Evolutionary conservation across 2,888 invertebrate genomes (phyloP).

Genomic region (Ochlodes sylvanus): DNA sequence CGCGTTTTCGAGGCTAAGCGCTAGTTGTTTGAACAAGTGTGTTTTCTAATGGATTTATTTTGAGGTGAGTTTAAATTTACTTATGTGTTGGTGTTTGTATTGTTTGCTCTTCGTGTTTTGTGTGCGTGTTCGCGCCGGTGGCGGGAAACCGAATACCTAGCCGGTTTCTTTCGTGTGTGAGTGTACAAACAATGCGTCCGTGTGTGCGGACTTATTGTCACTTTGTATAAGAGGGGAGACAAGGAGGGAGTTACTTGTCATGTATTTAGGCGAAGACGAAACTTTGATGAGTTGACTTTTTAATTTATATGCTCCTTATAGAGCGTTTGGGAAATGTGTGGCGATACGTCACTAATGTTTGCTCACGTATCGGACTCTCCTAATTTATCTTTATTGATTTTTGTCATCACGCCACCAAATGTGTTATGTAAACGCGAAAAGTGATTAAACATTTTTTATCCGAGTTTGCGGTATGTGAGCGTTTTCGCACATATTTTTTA

Average conservation of each 20-base stretch:
- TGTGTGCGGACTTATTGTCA: constrained; percentile 82
- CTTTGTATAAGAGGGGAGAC: constrained; percentile 78
- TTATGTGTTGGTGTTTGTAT: constrained; percentile 84
- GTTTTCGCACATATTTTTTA: constrained; percentile 20
- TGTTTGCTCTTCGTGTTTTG: constrained; percentile 82
- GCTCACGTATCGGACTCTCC: constrained; percentile 57
- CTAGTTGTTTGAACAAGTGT: constrained; percentile 85
- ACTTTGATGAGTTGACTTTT: constrained; percentile 81
- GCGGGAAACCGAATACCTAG: constrained; percentile 84
- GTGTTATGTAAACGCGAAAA: constrained; percentile 62
- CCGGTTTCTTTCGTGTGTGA: constrained; percentile 71
- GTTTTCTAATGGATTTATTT: constrained; percentile 86
- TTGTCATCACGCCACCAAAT: constrained; percentile 68
- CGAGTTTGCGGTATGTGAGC: constrained; percentile 13
- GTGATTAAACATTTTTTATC: constrained; percentile 42
- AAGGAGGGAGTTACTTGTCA: constrained; percentile 82
- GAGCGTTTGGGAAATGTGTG: constrained; percentile 55
- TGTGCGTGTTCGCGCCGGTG: constrained; percentile 81
- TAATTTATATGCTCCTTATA: constrained; percentile 73
- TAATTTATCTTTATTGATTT: constrained; percentile 72
- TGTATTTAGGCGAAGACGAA: constrained; percentile 82
- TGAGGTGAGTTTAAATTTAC: constrained; percentile 86
- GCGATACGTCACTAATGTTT: constrained; percentile 58
- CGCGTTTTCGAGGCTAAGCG: constrained; percentile 85
- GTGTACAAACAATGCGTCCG: constrained; percentile 72